Conservation (phyloP, 2,888 invertebrate genomes). For the Cepaea hortensis region DNA sequence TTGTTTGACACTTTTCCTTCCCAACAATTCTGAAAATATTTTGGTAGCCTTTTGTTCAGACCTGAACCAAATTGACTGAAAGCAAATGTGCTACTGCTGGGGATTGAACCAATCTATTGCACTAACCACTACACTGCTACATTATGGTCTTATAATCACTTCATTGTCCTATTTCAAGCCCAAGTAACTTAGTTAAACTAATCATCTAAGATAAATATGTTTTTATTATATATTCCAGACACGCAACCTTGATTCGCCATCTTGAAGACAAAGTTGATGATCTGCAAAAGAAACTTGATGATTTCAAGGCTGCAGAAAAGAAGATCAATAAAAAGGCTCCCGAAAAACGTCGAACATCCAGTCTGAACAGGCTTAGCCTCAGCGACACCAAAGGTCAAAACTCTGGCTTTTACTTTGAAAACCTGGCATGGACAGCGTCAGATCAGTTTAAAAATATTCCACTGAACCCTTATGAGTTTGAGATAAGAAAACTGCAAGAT, state of each 20-base stretch:
- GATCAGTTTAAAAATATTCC: conserved; percentile 68
- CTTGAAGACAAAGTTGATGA: conserved; percentile 90
- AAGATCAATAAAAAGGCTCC: conserved; percentile 62
- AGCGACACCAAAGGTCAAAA: conserved; percentile 42
- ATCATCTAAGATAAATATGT: too few species aligned
- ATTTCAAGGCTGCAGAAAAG: conserved; percentile 77
- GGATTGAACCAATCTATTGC: too few species aligned
- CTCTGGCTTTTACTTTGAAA: conserved; percentile 63
- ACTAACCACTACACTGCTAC: too few species aligned
- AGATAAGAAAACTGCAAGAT: conserved; percentile 70
- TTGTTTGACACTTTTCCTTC: too few species aligned
- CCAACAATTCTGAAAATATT: too few species aligned
- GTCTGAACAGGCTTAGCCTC: conserved; percentile 59
- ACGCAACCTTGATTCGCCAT: conserved; percentile 82
- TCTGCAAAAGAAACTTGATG: conserved; percentile 87
- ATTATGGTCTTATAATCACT: too few species aligned
- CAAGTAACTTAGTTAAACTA: too few species aligned
- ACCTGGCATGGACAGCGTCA: conserved; percentile 65
- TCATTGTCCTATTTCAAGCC: too few species aligned
- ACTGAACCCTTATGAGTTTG: conserved; percentile 67
- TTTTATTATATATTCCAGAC: conserved; percentile 53
- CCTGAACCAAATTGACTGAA: too few species aligned
- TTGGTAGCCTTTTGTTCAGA: too few species aligned
- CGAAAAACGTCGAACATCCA: conserved; percentile 65
- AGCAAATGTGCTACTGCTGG: too few species aligned